phyloP scores from a whole-genome alignment of 2,797 vertebrate species.

The Dermochelys coriacea region DNA sequence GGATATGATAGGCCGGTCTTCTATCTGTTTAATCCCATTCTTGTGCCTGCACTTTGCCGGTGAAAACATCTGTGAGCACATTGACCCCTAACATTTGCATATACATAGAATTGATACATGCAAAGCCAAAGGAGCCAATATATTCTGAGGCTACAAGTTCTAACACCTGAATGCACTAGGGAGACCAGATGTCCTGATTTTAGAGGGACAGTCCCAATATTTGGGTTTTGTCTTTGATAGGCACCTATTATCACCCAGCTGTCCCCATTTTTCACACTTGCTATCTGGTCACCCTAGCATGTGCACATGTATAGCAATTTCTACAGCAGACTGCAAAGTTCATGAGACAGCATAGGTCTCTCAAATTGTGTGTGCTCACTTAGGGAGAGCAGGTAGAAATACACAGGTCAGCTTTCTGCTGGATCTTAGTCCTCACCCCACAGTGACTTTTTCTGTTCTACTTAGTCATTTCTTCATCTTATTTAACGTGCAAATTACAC shows the following conservation, averaged over 20 bases:
- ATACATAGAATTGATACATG: background rate
- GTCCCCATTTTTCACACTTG: background rate
- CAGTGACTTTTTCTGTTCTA: background rate
- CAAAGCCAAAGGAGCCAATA: background rate
- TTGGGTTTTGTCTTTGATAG: background rate
- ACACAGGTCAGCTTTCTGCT: background rate
- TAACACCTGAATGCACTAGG: background rate
- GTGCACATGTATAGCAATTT: background rate
- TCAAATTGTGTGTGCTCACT: background rate
- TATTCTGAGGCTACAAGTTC: background rate
- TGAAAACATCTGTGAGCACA: background rate
- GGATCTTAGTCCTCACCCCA: background rate
- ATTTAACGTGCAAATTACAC: background rate
- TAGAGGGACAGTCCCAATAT: background rate
- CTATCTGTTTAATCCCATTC: background rate
- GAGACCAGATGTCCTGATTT: background rate
- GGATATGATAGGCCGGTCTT: background rate
- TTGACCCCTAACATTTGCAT: background rate
- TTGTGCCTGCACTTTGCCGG: background rate
- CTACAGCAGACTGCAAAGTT: background rate
- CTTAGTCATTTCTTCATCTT: background rate
- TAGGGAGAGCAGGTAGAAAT: background rate
- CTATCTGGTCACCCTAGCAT: background rate
- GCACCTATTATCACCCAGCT: background rate
- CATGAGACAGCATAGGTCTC: background rate